These are phyloP conservation scores for Tipula vernalis DNA, from an alignment of 2,888 invertebrate genomes.

Conservation along the genomic window DNA sequence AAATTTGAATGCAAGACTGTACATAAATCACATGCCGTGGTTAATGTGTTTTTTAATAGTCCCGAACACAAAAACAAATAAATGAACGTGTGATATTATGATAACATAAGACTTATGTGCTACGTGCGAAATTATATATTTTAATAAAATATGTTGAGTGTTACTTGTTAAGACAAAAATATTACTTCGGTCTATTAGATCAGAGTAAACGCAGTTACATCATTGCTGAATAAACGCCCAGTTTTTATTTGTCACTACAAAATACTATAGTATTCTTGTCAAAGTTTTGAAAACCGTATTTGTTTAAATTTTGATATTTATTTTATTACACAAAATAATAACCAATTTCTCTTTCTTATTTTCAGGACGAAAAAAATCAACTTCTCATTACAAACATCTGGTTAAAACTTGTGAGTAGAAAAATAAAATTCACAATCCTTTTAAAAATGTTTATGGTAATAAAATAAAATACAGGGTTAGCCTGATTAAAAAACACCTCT, in stretches of 20 bases:
- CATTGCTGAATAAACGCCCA: background rate
- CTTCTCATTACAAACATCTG: slow-evolving; percentile 92
- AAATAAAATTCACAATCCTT: background rate
- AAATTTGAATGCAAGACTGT: background rate
- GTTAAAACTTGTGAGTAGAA: slow-evolving; percentile 80
- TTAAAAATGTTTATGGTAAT: background rate
- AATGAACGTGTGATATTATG: background rate
- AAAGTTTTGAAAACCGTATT: background rate
- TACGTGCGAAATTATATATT: too few species aligned
- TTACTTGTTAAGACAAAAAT: background rate
- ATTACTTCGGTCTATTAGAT: background rate
- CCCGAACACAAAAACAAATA: background rate
- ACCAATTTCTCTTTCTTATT: slow-evolving; percentile 25
- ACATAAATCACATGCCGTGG: background rate
- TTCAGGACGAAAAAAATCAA: slow-evolving; percentile 94
- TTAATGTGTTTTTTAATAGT: background rate
- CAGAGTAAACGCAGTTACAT: background rate
- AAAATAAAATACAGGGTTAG: slow-evolving; percentile 5
- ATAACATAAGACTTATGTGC: too few species aligned
- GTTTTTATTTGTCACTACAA: background rate
- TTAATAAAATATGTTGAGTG: background rate
- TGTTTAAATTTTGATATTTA: background rate
- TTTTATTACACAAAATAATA: background rate
- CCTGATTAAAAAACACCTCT: background rate
- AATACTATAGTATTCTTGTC: background rate